A percentile compares a stretch with the other conserved stretches of the same genome.
Conservation (phyloP, 2,113 vertebrate genomes). For the Glaucidium brasilianum region DNA sequence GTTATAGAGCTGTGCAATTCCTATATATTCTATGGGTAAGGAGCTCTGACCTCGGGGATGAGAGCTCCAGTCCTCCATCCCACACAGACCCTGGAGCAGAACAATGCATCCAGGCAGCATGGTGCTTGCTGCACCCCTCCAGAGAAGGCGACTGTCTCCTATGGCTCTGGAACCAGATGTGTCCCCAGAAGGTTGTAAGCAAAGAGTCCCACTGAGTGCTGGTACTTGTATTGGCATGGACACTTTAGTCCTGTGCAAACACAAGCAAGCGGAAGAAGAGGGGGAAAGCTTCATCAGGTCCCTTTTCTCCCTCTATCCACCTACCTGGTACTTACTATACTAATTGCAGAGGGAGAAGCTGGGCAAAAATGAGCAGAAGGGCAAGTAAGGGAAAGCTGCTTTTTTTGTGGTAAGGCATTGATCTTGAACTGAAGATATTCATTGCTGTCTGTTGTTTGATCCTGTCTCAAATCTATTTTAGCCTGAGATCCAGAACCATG, state of each 20-base stretch:
- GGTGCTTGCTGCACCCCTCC: background rate
- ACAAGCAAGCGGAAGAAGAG: background rate
- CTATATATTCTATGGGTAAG: background rate
- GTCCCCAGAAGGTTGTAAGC: background rate
- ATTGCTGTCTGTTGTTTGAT: background rate
- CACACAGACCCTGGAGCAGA: background rate
- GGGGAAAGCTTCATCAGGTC: background rate
- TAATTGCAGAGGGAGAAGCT: background rate
- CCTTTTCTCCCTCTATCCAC: background rate
- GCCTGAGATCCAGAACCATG: background rate
- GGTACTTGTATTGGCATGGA: background rate
- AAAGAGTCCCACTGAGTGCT: rapidly evolving
- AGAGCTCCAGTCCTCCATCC: background rate
- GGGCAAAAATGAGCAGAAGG: background rate
- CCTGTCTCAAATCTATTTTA: background rate
- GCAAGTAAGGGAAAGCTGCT: background rate
- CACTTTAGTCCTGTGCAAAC: background rate
- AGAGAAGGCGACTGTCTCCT: background rate
- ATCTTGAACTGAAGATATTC: background rate
- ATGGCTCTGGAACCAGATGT: background rate
- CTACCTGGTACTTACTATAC: background rate
- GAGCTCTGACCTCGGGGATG: background rate
- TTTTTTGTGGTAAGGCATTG: background rate
- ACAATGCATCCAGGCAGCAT: background rate
- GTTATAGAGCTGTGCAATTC: background rate